Percentiles rank a stretch among this genome's conserved stretches.
Evolutionary conservation across 2,113 vertebrate species (phyloP).

Genomic region (Embiotoca jacksoni): DNA sequence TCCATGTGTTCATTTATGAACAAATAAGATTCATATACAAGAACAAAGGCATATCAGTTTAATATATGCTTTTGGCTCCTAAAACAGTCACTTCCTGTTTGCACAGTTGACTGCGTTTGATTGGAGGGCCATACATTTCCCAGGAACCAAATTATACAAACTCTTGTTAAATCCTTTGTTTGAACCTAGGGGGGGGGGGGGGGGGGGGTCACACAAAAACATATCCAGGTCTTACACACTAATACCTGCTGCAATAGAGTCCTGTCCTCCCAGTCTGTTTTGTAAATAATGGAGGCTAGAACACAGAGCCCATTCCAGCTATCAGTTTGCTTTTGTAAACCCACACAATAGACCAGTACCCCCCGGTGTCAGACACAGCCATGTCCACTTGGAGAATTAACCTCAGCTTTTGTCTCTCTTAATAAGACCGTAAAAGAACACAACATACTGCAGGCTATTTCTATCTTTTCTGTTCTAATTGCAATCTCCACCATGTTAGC

Average conservation of each 20-base stretch:
- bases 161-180: neutral
- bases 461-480: constrained; percentile 21
- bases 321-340: constrained; percentile 2
- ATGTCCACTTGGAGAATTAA: constrained; percentile 18
- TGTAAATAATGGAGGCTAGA: constrained; percentile 5
- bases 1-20: too few relatives aligned
- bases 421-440: constrained; percentile 29
- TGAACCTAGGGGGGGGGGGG: neutral
- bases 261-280: neutral
- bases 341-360: constrained; percentile 4
- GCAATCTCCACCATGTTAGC: constrained; percentile 22
- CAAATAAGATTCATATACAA: too few relatives aligned
- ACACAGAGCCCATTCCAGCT: constrained; percentile 7
- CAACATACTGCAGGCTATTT: constrained; percentile 12
- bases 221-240: neutral
- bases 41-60: too few relatives aligned
- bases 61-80: too few relatives aligned
- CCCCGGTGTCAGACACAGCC: constrained; percentile 6
- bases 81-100: too few relatives aligned
- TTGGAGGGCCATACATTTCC: too few relatives aligned
- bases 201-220: neutral
- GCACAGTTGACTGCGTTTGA: too few relatives aligned
- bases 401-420: constrained; percentile 8
- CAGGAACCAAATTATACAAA: too few relatives aligned
- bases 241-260: neutral